Base-by-base conservation (phyloP, 2,113 vertebrate genomes). In the Esox niger region DNA sequence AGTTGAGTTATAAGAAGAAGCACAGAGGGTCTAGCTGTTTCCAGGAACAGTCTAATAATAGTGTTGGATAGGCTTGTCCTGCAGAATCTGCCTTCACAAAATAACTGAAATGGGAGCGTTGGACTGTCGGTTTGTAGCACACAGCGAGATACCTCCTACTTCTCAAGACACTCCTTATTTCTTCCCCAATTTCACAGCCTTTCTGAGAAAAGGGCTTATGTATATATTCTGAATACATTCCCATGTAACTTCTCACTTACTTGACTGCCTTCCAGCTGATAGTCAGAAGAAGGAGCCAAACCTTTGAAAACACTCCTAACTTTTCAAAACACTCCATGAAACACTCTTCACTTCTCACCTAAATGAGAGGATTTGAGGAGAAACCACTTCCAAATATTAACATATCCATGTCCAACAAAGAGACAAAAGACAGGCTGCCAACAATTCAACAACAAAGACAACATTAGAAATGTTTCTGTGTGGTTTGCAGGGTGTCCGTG, bases 61-160 rank as follows among this genome's bases (percentile, higher is more conserved):
- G 55, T 43, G 47, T 78, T 75, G 81, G 74, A 77, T 31, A 2
- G 69, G 67, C 71, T 75, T 62, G 33, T 77, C 75, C 55, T 74
- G 61, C 38, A 60, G 73, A 33, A 8, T 4, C 32, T 33, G 32
- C 32, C 9, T 4, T 33, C 32, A 33, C 31, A 62, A 20, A 56
- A 6, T 31, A 8, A 71, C 66, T 33, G 9, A 75, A 73, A 59
- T 64, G 57, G 32, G 46, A 62, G 73, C 75, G 65, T 68, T 69
- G 54, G 52, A 62, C 66, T 74, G 65, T 68, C 73, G 54, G 15
- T 73, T 13, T 74, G 60, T 60, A 66, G 61, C 31, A 33, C 54
- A 46, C 43, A 33, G 15, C 17, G 55, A 67, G 9, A 47, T 13
- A 72, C 66, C 71, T 61, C 2, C 32, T 75, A 17, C 56, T 59